Evolutionary conservation across 2,888 invertebrate species (phyloP), one percentile per base, ranked within the genome.

Genomic region (Philopedon plagiatum): DNA sequence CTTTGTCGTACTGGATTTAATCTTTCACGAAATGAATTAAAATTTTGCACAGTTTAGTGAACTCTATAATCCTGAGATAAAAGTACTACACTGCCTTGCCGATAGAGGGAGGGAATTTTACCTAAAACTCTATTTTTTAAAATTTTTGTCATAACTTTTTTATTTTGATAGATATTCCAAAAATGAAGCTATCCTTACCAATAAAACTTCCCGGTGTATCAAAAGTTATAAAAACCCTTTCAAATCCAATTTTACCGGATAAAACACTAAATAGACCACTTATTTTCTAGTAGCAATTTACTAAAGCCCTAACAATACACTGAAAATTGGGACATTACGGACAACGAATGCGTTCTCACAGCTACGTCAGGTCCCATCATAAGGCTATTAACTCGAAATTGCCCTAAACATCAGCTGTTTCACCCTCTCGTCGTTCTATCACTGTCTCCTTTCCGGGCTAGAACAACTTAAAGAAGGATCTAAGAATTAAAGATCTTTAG

Each of bases 301-400:
- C 51, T 29, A 54, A 54, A 54, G 26, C 51, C 51, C 29, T 54
- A 49, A 46, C 46, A 46, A 23, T n/a, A 46, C 21, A 46, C 46
- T 19, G n/a, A 46, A 54, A 54, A 29, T 54, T 29, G 15, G 51
- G 29, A 54, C 51, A 54, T 54, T 54, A 54, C 15, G 29, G 9
- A 29, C 8, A 54, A 54, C 51, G 15, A 54, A 54, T 54, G 51
- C 51, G 29, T 29, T 54, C 51, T 54, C 29, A 54, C 29, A 54
- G 23, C 51, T 54, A 29, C 51, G 19, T 32, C 62, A 3, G 34
- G 34, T 11, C 62, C 41, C 49, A 62, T 62, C 62, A 62, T 62
- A 62, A 62, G 41, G 46, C 62, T 46, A 62, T 62, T 62, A 62
- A 46, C 44, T 46, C n/a, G 29, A 44, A 62, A 62, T 62, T 29